Conservation (phyloP, 2,797 vertebrate species). For the Anas acuta region DNA sequence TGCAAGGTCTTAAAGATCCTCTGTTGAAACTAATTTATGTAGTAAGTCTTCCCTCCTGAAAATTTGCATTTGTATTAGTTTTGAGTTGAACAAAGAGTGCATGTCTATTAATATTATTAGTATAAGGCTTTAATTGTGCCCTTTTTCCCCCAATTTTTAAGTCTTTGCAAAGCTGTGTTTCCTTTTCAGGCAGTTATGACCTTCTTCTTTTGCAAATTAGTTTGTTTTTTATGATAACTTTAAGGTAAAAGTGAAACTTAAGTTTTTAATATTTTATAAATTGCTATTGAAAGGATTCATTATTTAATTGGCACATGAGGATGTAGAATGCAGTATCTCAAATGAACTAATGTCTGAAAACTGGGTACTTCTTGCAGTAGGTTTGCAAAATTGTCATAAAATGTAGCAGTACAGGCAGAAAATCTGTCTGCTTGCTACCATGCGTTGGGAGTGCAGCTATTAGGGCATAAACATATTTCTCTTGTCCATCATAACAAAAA, state of each 20-base stretch:
- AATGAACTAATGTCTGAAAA: slow-evolving; percentile 20
- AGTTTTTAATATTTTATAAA: slow-evolving; percentile 69
- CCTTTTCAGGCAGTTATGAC: slow-evolving; percentile 69
- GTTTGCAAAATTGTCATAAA: neutral
- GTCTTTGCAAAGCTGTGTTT: slow-evolving; percentile 61
- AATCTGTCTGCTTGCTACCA: neutral
- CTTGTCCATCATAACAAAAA: neutral
- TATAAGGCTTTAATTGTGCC: slow-evolving; percentile 74
- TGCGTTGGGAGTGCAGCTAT: neutral
- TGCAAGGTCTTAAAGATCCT: slow-evolving; percentile 70
- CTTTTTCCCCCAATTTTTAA: slow-evolving; percentile 61
- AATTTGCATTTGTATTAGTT: slow-evolving; percentile 76
- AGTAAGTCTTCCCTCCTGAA: slow-evolving; percentile 65
- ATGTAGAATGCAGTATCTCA: slow-evolving; percentile 20
- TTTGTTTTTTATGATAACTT: slow-evolving; percentile 69
- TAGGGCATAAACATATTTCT: neutral
- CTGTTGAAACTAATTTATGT: slow-evolving; percentile 69
- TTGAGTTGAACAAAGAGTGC: slow-evolving; percentile 71
- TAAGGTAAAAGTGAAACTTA: slow-evolving; percentile 67
- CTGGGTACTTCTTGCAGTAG: neutral
- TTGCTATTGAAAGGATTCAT: slow-evolving; percentile 63
- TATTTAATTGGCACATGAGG: slow-evolving; percentile 62
- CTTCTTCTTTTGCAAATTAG: slow-evolving; percentile 70
- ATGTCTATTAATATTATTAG: slow-evolving; percentile 75
- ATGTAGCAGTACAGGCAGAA: neutral